phyloP scores from a whole-genome alignment of 64 coral and sea anemone genomes.

The Anthopleura sola region DNA sequence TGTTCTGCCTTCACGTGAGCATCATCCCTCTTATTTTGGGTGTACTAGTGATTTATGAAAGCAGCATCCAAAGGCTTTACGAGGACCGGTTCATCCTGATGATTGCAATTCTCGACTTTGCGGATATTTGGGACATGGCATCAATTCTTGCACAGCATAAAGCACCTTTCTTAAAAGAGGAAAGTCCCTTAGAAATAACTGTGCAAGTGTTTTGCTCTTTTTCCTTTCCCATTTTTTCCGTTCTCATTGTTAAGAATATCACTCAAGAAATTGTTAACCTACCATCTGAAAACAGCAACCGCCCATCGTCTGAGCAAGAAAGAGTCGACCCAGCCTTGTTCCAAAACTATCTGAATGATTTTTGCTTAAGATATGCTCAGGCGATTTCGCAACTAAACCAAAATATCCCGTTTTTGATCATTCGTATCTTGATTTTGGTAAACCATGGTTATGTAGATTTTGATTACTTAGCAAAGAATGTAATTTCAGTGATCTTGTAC shows the following conservation, averaged over 20 bases:
- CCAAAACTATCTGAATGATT: neutral
- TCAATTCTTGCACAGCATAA: neutral
- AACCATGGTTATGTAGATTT: neutral
- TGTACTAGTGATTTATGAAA: neutral
- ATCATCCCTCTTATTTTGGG: neutral
- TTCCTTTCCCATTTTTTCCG: neutral
- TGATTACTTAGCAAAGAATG: neutral
- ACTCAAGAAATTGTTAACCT: neutral
- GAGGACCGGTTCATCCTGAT: neutral
- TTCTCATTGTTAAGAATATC: neutral
- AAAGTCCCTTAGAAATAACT: neutral
- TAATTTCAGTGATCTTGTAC: neutral
- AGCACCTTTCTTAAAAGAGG: neutral
- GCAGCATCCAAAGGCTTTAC: neutral
- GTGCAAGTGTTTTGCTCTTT: neutral
- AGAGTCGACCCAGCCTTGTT: neutral
- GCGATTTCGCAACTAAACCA: neutral
- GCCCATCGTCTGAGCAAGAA: too few relatives aligned
- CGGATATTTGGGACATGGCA: conserved; percentile 9
- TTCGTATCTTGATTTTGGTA: neutral
- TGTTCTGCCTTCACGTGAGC: neutral
- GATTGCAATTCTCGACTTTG: neutral
- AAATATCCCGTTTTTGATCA: neutral
- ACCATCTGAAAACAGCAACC: too few relatives aligned
- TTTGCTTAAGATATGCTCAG: neutral